Evolutionary conservation across 2,113 vertebrate genomes (phyloP), one percentile per base, ranked within the genome.

Genomic region (Prionailurus bengalensis): DNA sequence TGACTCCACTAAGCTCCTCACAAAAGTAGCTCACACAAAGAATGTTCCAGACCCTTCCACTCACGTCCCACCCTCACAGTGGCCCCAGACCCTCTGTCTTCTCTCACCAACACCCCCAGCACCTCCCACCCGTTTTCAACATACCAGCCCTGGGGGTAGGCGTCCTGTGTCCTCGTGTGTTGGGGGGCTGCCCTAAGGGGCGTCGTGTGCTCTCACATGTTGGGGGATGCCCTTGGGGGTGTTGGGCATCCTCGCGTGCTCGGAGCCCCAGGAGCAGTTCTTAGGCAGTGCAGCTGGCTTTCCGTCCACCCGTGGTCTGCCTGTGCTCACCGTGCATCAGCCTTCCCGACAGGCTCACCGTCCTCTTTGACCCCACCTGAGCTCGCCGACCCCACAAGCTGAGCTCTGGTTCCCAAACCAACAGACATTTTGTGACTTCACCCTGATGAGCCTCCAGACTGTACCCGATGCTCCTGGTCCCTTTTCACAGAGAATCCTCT

Each of bases 61-160:
- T n/a, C 65, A n/a, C 7, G 1, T 7, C 33, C 14, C 4, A 1
- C 33, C 21, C 1, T 19, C 25, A 7, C 29, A 0, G 51, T 19
- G 0, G 4, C 1, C 19, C 42, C 45, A 2, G 42, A 19, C 8
- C 33, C 39, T 74, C 36, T 11, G 1, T 29, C 45, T 7, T 5
- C 14, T 39, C 58, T 5, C n/a, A 39, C 45, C 61, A 21, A 0
- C 10, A 27, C 15, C 39, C 39, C 39, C 39, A 2, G 39, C 25
- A 45, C 39, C 39, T 76, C 25, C 1, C 6, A 2, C 73, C 23
- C 12, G 13, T 1, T 4, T 36, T 71, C 68, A 9, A 7, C 66
- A 0, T 2, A 4, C 82, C 0, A 0, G 27, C 42, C 68, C 6
- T 1, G 3, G 0, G 6, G 9, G 45, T 0, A 45, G 2, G 11